Conservation (phyloP, 2,113 vertebrate genomes). For the Leucopsar rothschildi region DNA sequence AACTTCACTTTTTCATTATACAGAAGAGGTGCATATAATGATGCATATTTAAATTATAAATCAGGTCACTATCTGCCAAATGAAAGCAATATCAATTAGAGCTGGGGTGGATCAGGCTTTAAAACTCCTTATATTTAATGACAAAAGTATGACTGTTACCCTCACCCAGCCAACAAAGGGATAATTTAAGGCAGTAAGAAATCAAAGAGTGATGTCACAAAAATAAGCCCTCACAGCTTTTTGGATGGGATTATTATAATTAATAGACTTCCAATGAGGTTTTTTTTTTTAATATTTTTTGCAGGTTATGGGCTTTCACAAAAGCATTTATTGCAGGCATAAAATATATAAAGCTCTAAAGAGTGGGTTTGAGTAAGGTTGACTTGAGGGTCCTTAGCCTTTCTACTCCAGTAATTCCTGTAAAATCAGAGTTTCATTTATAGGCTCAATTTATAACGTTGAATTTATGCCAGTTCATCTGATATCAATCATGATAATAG, state of each 20-base stretch:
- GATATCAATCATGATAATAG: constrained; percentile 85
- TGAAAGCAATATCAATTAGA: constrained; percentile 86
- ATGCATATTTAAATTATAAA: constrained; percentile 87
- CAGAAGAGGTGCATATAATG: constrained; percentile 79
- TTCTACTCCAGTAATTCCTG: constrained; percentile 78
- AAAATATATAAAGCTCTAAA: constrained; percentile 80
- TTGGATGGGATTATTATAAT: constrained; percentile 83
- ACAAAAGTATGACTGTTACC: constrained; percentile 84
- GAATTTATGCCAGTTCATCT: constrained; percentile 84
- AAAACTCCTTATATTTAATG: constrained; percentile 86
- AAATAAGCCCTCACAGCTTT: constrained; percentile 83
- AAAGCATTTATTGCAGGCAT: constrained; percentile 81
- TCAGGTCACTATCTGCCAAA: constrained; percentile 83
- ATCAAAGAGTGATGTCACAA: constrained; percentile 84
- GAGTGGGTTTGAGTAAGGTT: constrained; percentile 78
- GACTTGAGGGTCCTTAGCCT: constrained; percentile 80
- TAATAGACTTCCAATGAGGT: constrained; percentile 83
- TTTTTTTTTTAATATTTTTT: constrained; percentile 55
- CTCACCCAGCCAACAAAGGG: constrained; percentile 80
- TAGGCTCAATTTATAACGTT: constrained; percentile 83
- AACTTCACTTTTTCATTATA: constrained; percentile 78
- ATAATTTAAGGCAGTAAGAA: constrained; percentile 85
- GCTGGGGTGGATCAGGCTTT: constrained; percentile 78
- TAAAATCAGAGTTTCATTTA: constrained; percentile 86
- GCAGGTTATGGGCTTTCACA: constrained; percentile 77